phyloP scores from a whole-genome alignment of 2,113 vertebrate species.

The Pycnonotus jocosus region DNA sequence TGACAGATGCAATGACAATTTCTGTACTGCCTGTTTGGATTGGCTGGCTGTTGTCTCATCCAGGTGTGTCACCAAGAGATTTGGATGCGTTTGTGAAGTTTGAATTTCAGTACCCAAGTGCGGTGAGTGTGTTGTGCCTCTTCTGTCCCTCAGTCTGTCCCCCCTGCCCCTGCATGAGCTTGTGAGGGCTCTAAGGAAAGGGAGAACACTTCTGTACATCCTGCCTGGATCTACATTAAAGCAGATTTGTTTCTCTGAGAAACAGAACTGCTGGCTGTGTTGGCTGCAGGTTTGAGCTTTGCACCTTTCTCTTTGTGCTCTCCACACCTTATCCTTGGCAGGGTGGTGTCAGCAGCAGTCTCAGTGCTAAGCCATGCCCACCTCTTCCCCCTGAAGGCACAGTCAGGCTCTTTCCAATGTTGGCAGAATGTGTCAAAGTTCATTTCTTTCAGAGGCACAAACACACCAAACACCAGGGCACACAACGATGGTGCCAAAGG shows the following conservation, averaged over 20 bases:
- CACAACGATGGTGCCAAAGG: rapidly evolving
- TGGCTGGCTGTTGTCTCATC: slow-evolving; percentile 14
- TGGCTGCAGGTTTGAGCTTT: not conserved
- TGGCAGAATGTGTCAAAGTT: not conserved
- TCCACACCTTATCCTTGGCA: not conserved
- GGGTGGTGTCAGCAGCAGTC: not conserved
- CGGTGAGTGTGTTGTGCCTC: slow-evolving; percentile 73
- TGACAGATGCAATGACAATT: not conserved
- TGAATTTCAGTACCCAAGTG: slow-evolving; percentile 92
- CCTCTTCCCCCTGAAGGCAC: not conserved
- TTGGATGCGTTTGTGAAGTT: slow-evolving; percentile 90
- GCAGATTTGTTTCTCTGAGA: not conserved
- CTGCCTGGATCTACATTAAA: not conserved
- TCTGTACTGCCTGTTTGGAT: not conserved
- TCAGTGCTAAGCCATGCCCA: not conserved
- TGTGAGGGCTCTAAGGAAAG: not conserved
- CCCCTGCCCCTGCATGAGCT: not conserved
- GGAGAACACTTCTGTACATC: not conserved
- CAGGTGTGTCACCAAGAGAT: slow-evolving; percentile 87
- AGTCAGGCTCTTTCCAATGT: not conserved
- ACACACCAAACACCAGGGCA: not conserved
- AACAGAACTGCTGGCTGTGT: not conserved
- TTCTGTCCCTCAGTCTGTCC: not conserved
- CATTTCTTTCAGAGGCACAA: not conserved
- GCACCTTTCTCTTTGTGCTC: not conserved